Conservation (phyloP, 2,113 vertebrate species). For the Accipiter virgatus region DNA sequence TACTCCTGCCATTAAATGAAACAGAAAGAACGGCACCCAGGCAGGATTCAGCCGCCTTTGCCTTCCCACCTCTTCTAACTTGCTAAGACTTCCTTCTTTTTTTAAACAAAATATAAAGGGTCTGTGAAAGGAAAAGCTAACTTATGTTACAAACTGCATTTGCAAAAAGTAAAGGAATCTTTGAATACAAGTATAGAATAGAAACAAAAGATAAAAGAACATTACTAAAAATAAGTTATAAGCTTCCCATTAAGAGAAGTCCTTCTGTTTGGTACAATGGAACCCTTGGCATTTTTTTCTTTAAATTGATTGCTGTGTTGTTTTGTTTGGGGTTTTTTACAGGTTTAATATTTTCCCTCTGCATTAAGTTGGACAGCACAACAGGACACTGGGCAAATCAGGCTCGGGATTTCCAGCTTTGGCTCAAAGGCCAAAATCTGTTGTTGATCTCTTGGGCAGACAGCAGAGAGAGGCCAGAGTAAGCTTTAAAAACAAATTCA, state of each 20-base stretch:
- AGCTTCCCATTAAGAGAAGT: not conserved
- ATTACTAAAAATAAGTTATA: not conserved
- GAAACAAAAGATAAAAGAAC: not conserved
- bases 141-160: not conserved
- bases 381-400: not conserved
- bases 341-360: not conserved
- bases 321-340: not conserved
- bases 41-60: not conserved
- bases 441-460: not conserved
- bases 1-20: not conserved
- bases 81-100: not conserved
- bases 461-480: not conserved
- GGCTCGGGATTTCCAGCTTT: not conserved
- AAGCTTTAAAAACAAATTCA: constrained; percentile 15
- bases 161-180: not conserved
- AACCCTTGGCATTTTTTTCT: not conserved
- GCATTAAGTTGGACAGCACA: not conserved
- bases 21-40: not conserved
- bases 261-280: not conserved
- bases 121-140: not conserved
- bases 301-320: not conserved
- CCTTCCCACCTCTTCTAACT: not conserved
- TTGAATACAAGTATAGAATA: not conserved
- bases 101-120: not conserved
- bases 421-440: constrained; percentile 4